Evolutionary conservation across 92 coral and sea anemone species (phyloP).

Genomic region (Parazoanthus swiftii): DNA sequence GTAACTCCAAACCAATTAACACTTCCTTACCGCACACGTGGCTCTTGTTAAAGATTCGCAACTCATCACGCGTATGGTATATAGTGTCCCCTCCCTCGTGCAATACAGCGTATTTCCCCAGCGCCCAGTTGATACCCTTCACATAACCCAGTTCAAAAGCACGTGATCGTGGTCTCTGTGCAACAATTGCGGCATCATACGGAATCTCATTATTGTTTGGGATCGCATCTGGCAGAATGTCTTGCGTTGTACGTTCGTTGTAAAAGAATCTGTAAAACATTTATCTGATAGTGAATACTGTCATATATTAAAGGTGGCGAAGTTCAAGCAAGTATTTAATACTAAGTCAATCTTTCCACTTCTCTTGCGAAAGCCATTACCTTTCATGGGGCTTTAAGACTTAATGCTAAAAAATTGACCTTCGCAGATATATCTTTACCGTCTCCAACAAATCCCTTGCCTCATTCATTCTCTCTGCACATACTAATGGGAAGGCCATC

Average conservation of each 20-base stretch:
- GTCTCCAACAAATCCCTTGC: too few species aligned
- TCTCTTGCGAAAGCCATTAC: too few species aligned
- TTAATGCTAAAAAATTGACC: too few species aligned
- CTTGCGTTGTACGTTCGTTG: conserved; percentile 61
- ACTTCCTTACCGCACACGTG: neutral
- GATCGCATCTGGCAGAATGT: conserved; percentile 63
- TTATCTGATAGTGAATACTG: too few species aligned
- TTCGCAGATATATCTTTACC: too few species aligned
- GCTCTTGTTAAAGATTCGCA: conserved; percentile 75
- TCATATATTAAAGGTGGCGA: neutral
- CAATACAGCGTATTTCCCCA: conserved; percentile 68
- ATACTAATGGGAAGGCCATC: too few species aligned
- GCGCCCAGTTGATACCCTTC: conserved; percentile 62
- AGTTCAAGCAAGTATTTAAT: neutral
- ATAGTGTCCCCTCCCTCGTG: conserved; percentile 76
- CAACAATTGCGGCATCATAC: conserved; percentile 68
- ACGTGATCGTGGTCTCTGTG: conserved; percentile 81
- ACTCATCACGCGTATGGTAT: conserved; percentile 69
- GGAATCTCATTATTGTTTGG: conserved; percentile 71
- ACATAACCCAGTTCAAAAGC: conserved; percentile 83
- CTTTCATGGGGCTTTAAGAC: too few species aligned
- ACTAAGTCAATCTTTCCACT: neutral
- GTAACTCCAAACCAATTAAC: too few species aligned
- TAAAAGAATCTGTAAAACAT: conserved; percentile 26
- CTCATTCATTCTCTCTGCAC: too few species aligned